Base-by-base conservation (phyloP, 2,888 invertebrate genomes). In the Stenolophus ochropezus region DNA sequence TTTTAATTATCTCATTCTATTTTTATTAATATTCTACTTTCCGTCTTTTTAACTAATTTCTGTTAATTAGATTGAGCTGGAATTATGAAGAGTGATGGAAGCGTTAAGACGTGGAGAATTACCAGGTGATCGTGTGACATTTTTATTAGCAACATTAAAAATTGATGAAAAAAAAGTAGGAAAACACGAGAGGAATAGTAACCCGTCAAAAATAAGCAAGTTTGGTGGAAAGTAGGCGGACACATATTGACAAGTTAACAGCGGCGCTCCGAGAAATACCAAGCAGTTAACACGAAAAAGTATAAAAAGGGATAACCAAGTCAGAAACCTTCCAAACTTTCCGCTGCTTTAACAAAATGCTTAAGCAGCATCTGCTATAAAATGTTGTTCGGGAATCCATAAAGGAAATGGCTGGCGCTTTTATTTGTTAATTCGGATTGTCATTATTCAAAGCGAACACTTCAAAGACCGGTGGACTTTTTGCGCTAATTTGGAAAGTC, bases 311-410 rank as follows among this genome's bases (percentile, higher is more conserved):
- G 74, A 74, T 74, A 74, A 74, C 74, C 47, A 53, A 49, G 74
- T 74, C 74, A 74, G 21, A 27, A 75, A 75, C 74, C 51, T 47
- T 27, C 51, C 47, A 78, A 78, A 78, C 47, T 78, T 78, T 78
- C 51, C 47, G 65, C 65, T 65, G 47, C 78, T 49, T 78, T 65
- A 65, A 47, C 61, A 78, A 78, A 78, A 78, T 78, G 78, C 78
- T 78, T 78, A 78, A 78, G 25, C 78, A 78, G 78, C 78, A 78
- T 65, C 78, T 78, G 78, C 23, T 49, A 78, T 65, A 65, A 78
- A 78, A 65, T 78, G 65, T 49, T 25, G 47, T 42, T 8, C 65
- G 21, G 42, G 61, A 33, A 42, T 58, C 61, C 8, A 77, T 77
- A 77, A 77, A 77, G 58, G 77, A 77, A 77, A 58, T 77, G 33